Evolutionary conservation across 2,888 invertebrate genomes (phyloP).

Genomic region (Mimumesa dahlbomi): DNA sequence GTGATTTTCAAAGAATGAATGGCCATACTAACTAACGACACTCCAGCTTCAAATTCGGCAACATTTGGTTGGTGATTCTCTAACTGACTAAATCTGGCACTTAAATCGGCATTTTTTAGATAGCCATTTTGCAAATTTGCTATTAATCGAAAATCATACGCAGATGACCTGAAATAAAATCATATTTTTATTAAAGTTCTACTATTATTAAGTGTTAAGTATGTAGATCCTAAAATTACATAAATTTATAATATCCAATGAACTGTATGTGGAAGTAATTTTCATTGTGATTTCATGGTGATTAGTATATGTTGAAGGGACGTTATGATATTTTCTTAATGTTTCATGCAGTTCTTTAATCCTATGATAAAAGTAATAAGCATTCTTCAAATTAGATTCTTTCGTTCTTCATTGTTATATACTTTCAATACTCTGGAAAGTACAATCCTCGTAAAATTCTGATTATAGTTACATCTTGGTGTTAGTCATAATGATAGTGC

Average conservation of each 20-base stretch:
- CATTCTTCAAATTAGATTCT: conserved; percentile 33
- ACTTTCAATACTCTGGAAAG: conserved; percentile 40
- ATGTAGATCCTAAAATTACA: too few species aligned
- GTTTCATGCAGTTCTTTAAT: conserved; percentile 48
- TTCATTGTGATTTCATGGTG: too few species aligned
- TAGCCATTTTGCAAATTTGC: conserved; percentile 73
- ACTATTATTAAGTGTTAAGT: too few species aligned
- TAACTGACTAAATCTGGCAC: conserved; percentile 84
- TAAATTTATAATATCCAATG: too few species aligned
- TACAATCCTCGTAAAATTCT: conserved; percentile 15
- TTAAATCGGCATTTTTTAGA: conserved; percentile 82
- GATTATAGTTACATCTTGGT: conserved; percentile 2
- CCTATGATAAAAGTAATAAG: not conserved
- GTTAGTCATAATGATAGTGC: not conserved
- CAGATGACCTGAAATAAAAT: conserved; percentile 82
- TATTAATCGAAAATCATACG: conserved; percentile 88
- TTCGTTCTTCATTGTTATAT: conserved; percentile 21
- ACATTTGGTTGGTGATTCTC: conserved; percentile 86
- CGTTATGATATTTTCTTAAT: conserved; percentile 30
- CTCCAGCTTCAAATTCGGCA: conserved; percentile 87
- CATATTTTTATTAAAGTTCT: not conserved
- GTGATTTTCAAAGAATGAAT: conserved; percentile 89
- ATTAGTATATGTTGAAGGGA: not conserved
- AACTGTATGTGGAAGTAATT: too few species aligned
- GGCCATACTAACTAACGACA: conserved; percentile 84